A percentile compares a stretch with the other conserved stretches of the same genome.
Evolutionary conservation across 1,140 invertebrate species (phyloP).

Genomic region (Drosophila teissieri): DNA sequence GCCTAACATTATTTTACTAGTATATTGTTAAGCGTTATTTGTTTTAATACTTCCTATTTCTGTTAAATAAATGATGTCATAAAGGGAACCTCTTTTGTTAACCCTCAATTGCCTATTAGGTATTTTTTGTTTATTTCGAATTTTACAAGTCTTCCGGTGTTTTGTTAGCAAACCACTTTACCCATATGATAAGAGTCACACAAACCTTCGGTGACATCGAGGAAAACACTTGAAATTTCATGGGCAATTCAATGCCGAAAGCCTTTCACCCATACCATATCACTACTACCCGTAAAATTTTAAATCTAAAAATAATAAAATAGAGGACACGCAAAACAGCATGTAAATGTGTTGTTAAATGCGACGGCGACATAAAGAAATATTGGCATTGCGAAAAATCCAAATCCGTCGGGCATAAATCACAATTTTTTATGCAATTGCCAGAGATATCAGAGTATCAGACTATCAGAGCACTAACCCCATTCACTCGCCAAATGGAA

Average conservation of each 20-base stretch:
- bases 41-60: too few relatives aligned
- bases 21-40: too few relatives aligned
- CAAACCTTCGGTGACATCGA: constrained; percentile 6
- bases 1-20: too few relatives aligned
- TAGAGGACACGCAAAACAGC: constrained; percentile 38
- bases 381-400: constrained; percentile 66
- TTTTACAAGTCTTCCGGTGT: background rate
- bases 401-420: constrained; percentile 63
- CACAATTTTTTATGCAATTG: constrained; percentile 68
- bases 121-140: constrained; percentile 11
- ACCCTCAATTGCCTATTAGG: background rate
- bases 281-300: background rate
- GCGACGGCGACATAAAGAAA: constrained; percentile 58
- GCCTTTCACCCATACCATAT: constrained; percentile 19
- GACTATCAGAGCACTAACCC: constrained; percentile 13
- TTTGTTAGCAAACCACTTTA: constrained; percentile 13
- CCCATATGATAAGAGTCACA: constrained; percentile 1
- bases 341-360: constrained; percentile 77
- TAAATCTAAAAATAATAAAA: constrained; percentile 25
- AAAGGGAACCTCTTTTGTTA: background rate
- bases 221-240: constrained; percentile 51
- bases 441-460: constrained; percentile 46
- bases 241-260: constrained; percentile 28
- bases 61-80: too few relatives aligned
- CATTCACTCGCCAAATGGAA: background rate